phyloP scores from a whole-genome alignment of 2,113 vertebrate genomes.

The Struthio camelus region DNA sequence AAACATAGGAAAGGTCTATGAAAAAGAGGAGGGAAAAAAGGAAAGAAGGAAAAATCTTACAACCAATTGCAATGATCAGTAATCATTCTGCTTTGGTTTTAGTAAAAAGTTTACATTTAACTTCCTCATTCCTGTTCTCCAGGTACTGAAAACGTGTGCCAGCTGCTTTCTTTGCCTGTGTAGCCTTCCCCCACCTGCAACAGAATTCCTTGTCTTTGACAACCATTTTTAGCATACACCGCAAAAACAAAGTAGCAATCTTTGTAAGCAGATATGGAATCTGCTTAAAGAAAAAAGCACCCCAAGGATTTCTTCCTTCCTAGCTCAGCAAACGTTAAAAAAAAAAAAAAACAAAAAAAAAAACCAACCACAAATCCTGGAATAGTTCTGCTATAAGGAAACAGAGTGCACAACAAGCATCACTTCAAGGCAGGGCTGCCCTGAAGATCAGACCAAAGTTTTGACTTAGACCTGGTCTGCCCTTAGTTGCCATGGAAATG shows the following conservation, averaged over 20 bases:
- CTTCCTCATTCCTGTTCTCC: slow-evolving; percentile 6
- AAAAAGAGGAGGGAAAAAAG: too few relatives aligned
- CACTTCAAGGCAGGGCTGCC: not conserved
- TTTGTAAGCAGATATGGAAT: not conserved
- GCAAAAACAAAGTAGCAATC: not conserved
- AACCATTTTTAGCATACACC: not conserved
- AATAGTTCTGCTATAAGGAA: not conserved
- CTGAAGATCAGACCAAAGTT: not conserved
- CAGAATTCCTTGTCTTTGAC: rapidly evolving
- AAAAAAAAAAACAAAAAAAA: not conserved
- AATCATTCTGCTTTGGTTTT: not conserved
- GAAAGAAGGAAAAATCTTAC: not conserved
- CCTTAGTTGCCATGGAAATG: not conserved
- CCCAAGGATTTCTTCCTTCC: not conserved
- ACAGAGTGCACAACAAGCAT: not conserved
- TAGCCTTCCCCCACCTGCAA: not conserved
- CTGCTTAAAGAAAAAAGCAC: not conserved
- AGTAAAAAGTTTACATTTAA: not conserved
- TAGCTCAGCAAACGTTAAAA: not conserved
- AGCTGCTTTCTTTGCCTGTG: not conserved
- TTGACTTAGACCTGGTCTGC: not conserved
- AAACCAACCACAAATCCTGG: not conserved
- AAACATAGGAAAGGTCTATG: not conserved
- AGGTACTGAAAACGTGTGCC: not conserved
- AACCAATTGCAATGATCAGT: not conserved